Base-by-base conservation (phyloP, 2,113 vertebrate genomes). In the Myrmecobius fasciatus region DNA sequence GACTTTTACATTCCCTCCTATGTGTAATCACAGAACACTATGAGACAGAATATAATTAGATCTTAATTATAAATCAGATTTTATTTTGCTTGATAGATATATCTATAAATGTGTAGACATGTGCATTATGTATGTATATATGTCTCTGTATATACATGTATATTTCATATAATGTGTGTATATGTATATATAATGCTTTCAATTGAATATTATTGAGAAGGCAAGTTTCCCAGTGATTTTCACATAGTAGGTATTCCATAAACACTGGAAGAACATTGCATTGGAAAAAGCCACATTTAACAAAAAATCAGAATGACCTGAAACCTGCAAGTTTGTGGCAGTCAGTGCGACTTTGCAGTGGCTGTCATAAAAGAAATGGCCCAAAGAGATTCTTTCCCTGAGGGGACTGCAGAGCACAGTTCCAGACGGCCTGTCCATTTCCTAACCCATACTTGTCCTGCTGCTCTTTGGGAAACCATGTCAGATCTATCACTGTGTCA, bases 401-500 rank as follows among this genome's bases (percentile, higher is more conserved):
- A 49, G 2, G 5, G 53, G 52, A 43, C 36, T 17, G 0, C 1
- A 9, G n/a, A 11, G 0, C 10, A 8, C 1, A 3, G 12, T 92
- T 51, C 2, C 1, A 75, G 36, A 24, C 26, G 31, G 24, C 43
- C 53, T 48, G 52, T 47, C 51, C 51, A 28, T 60, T 90, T 48
- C 52, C 52, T 47, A 49, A 20, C 89, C 91, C 56, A 3, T 3
- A 0, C 52, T 47, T 94, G 90, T 92, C 92, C 46, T 43, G 53
- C 89, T 96, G 91, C 54, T 46, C 89, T 95, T 46, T 26, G 47
- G 92, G 94, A 90, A 83, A 11, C 31, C 46, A 2, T 89, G 91
- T 95, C 94, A 95, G 31, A 88, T 46, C 49, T 47, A 36, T 51
- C 36, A 48, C 56, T 94, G 93, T 92, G 95, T 96, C 96, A 96